These are phyloP conservation scores for Heliconius ismenius DNA, from an alignment of 2,888 invertebrate species.

Conservation along the genomic window DNA sequence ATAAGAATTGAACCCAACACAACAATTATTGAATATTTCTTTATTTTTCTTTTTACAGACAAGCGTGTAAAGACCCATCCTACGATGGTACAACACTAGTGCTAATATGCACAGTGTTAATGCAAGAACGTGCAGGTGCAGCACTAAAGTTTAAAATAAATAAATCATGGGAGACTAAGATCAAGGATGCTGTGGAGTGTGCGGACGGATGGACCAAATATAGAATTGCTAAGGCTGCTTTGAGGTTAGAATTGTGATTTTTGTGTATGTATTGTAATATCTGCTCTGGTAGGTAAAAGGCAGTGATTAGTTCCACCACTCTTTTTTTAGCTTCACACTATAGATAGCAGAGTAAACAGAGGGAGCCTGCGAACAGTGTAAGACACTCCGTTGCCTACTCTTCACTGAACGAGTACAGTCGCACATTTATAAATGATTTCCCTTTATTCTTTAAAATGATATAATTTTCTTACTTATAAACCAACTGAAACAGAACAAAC, in stretches of 20 bases:
- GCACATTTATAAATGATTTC: too few species aligned
- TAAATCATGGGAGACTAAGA: constrained; percentile 68
- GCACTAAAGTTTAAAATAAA: constrained; percentile 80
- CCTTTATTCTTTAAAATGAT: too few species aligned
- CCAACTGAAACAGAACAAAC: too few species aligned
- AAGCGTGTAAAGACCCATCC: constrained; percentile 51
- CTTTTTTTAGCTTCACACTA: neutral
- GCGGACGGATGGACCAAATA: constrained; percentile 93
- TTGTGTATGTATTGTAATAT: neutral
- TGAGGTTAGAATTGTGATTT: constrained; percentile 77
- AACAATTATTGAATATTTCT: too few species aligned
- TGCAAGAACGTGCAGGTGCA: constrained; percentile 89
- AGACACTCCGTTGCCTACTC: too few species aligned
- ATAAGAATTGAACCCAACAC: too few species aligned
- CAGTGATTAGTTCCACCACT: too few species aligned
- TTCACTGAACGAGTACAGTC: too few species aligned
- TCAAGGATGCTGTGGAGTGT: constrained; percentile 80
- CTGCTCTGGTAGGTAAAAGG: too few species aligned
- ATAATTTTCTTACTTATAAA: too few species aligned
- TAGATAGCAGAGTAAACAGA: neutral
- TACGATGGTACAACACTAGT: constrained; percentile 85
- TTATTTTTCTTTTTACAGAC: constrained; percentile 43
- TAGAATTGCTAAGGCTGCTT: constrained; percentile 91
- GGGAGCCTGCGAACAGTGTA: neutral
- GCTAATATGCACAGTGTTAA: constrained; percentile 90